phyloP scores from a whole-genome alignment of 2,113 vertebrate species.

The Oreochromis tanganicae region DNA sequence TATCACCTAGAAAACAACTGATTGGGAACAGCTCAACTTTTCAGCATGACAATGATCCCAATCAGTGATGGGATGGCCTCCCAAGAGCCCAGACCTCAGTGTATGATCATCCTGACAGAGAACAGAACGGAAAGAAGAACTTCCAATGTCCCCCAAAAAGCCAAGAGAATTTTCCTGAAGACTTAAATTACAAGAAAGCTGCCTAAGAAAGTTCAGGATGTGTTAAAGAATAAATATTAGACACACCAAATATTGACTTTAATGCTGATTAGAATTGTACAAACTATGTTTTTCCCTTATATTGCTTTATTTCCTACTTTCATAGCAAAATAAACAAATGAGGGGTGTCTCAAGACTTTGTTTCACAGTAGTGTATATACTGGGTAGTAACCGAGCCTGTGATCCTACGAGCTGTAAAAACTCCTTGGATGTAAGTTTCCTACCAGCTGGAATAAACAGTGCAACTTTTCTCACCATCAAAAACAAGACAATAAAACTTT shows the following conservation, averaged over 20 bases:
- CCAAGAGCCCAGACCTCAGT: neutral
- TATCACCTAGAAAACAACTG: neutral
- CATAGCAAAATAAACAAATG: neutral
- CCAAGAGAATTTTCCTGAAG: neutral
- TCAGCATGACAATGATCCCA: neutral
- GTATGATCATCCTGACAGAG: neutral
- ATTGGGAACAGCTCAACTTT: neutral
- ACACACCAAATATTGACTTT: neutral
- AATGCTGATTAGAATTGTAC: neutral
- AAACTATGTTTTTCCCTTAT: neutral
- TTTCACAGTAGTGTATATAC: neutral
- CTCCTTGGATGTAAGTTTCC: neutral
- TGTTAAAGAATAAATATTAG: neutral
- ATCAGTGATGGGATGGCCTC: neutral
- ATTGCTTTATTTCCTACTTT: neutral
- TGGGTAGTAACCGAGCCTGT: fast-evolving
- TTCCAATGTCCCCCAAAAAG: neutral
- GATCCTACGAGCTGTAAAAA: neutral
- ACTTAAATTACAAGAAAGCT: neutral
- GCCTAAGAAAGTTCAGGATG: neutral
- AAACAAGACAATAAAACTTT: neutral
- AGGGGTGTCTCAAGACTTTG: neutral
- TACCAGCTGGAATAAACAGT: neutral
- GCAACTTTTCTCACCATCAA: neutral
- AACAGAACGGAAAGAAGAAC: neutral